These are phyloP conservation scores for Anastatus disparis DNA, from an alignment of 1,140 invertebrate species.

Conservation along the genomic window DNA sequence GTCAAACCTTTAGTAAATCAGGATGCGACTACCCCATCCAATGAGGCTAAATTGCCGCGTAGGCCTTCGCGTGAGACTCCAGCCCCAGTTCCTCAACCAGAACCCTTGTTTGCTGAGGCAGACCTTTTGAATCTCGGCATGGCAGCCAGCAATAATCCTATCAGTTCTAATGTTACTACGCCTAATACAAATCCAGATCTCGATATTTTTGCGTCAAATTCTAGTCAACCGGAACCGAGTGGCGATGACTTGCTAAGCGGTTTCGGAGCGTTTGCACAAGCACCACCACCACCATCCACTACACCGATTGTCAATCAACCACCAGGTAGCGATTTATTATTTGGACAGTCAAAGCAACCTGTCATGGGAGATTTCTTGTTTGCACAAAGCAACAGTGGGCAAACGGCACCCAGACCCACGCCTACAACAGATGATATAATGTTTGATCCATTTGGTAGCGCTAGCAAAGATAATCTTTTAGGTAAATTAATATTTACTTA, in stretches of 20 bases:
- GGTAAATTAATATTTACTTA: too few species aligned
- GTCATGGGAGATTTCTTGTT: slow-evolving; percentile 20
- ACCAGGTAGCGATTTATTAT: slow-evolving; percentile 51
- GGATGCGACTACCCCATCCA: not conserved
- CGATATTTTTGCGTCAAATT: slow-evolving; percentile 55
- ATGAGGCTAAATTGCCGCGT: not conserved
- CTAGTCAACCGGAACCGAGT: slow-evolving; percentile 48
- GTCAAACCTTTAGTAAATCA: slow-evolving; percentile 9
- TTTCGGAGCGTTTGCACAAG: slow-evolving; percentile 60
- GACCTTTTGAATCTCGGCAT: slow-evolving; percentile 65
- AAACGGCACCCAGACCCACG: slow-evolving; percentile 8
- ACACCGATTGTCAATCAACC: slow-evolving; percentile 48
- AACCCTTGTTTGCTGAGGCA: slow-evolving; percentile 55
- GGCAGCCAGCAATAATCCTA: slow-evolving; percentile 30
- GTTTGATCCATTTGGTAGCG: slow-evolving; percentile 58
- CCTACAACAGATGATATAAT: slow-evolving; percentile 44
- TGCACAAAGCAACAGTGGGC: not conserved
- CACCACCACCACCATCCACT: slow-evolving; percentile 41
- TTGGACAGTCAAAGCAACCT: slow-evolving; percentile 42
- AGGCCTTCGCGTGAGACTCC: not conserved
- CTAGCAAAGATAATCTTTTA: slow-evolving; percentile 50
- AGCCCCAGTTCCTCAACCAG: slow-evolving; percentile 25
- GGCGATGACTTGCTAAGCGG: slow-evolving; percentile 73
- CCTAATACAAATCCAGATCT: slow-evolving; percentile 47
- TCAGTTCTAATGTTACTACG: not conserved